Base-by-base conservation (phyloP, 2,888 invertebrate genomes). In the Aplocera efformata region DNA sequence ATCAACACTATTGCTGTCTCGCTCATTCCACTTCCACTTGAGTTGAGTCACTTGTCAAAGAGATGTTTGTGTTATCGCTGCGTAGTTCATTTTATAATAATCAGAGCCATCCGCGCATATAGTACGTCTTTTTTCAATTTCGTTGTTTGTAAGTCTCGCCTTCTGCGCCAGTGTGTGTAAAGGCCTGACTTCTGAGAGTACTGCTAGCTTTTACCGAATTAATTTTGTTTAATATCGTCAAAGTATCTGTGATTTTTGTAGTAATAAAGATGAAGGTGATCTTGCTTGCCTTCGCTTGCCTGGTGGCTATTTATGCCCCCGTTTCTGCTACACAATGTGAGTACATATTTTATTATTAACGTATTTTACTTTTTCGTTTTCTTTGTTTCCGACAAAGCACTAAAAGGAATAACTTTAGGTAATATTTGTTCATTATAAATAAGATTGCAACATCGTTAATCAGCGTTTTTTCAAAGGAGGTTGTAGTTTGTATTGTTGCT, bases 121-220 rank as follows among this genome's bases (percentile, higher is more conserved):
- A 69, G 65, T 63, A 56, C 53, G 67, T 72, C 67, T 72, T 68
- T 72, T 66, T 62, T 58, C 57, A 66, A 67, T 72, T 65, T 66
- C 71, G 66, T 72, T 69, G 67, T 72, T 74, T 70, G 72, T 73
- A 76, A 80, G 90, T 90, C 45, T 38, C 89, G 92, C 94, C 95
- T 95, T 95, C 95, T 95, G 90, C 93, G 90, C 94, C 95, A 95
- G 95, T 95, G 95, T 88, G 95, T 94, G 94, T 94, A 95, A 95
- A 95, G 95, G 94, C 91, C 76, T 84, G 88, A 76, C 79, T 79
- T 72, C 60, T 59, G 67, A 60, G 64, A 71, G 72, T 65, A 68
- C 67, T 71, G 64, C 56, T 61, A 53, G 59, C 55, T 53, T 56
- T 24, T 30, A 57, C 41, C 56, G 50, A 54, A 43, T 55, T 53